phyloP scores from a whole-genome alignment of 2,888 invertebrate genomes.

The Cordilura impudica region DNA sequence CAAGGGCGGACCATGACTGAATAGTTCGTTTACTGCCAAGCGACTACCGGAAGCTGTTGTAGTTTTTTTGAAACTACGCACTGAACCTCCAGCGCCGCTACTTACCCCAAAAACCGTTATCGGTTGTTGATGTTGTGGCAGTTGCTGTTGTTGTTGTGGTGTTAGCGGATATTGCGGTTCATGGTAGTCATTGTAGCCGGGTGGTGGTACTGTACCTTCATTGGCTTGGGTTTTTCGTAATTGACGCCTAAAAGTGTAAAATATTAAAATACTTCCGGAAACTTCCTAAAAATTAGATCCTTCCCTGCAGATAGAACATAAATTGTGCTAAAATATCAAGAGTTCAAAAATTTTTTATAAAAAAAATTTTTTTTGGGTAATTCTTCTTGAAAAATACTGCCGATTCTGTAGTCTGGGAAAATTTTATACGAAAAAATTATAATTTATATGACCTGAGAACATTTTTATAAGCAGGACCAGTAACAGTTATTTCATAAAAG shows the following conservation, averaged over 20 bases:
- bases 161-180: constrained; percentile 55
- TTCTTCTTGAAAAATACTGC: no score
- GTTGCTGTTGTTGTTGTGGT: constrained; percentile 55
- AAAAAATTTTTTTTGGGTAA: not conserved
- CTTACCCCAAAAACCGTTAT: constrained; percentile 76
- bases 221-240: constrained; percentile 68
- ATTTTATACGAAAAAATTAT: no score
- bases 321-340: no score
- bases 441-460: no score
- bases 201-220: constrained; percentile 54
- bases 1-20: constrained; percentile 71
- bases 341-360: not conserved
- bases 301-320: not conserved
- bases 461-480: no score
- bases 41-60: constrained; percentile 74
- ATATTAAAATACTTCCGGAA: not conserved
- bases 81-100: constrained; percentile 75
- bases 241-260: constrained; percentile 69
- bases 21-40: constrained; percentile 75
- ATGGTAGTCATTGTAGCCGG: constrained; percentile 59
- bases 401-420: no score
- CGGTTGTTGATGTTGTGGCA: constrained; percentile 62
- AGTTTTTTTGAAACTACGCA: constrained; percentile 71
- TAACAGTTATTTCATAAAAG: no score
- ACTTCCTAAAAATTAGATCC: not conserved